These are phyloP conservation scores for Hippocampus barbouri DNA, from an alignment of 2,113 vertebrate genomes.

Conservation along the genomic window DNA sequence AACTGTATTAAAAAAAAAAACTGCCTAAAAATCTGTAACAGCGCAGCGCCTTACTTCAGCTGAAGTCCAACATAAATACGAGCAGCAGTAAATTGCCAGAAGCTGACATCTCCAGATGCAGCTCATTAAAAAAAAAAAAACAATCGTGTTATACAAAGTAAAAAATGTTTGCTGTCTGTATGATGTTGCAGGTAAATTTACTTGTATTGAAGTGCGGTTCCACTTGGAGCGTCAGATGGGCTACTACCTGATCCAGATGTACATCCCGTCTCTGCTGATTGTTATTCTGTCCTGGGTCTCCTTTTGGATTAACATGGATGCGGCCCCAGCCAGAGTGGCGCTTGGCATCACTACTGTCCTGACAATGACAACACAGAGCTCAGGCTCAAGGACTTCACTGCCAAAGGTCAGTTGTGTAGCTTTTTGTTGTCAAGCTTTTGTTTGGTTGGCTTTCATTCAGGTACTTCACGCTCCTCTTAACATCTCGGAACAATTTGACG, in stretches of 20 bases:
- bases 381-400: conserved; percentile 91
- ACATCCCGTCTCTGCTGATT: conserved; percentile 65
- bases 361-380: conserved; percentile 98
- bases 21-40: no score
- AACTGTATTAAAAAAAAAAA: no score
- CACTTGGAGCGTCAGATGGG: conserved; percentile 98
- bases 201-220: conserved; percentile 95
- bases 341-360: conserved; percentile 96
- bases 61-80: no score
- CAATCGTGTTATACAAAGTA: neutral
- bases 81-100: no score
- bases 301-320: conserved; percentile 71
- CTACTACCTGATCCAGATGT: conserved; percentile 94
- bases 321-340: conserved; percentile 91
- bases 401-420: conserved; percentile 75
- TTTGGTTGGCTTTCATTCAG: neutral
- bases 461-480: neutral
- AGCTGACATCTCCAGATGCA: no score
- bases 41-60: no score
- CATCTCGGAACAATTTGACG: neutral
- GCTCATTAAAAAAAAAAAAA: neutral
- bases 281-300: conserved; percentile 95
- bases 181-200: conserved; percentile 84
- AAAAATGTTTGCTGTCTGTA: neutral
- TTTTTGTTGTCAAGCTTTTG: neutral